Conservation (phyloP, 2,888 invertebrate species). For the Andrena marginata region DNA sequence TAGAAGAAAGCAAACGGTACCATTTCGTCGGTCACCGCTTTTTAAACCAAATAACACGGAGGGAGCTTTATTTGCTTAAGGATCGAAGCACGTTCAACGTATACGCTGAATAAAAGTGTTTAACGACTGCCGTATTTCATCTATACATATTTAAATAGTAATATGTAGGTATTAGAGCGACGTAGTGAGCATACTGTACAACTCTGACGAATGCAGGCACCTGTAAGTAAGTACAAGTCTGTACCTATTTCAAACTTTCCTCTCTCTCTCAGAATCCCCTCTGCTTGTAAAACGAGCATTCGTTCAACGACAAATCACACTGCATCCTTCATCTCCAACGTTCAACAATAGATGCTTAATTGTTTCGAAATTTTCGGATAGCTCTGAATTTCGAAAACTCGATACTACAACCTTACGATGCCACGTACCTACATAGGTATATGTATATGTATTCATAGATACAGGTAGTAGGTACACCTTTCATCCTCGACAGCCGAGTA, state of each 20-base stretch:
- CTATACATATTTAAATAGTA: neutral
- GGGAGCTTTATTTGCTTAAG: slow-evolving; percentile 75
- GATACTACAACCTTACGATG: neutral
- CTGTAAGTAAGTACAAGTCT: no score
- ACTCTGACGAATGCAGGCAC: no score
- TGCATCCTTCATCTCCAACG: no score
- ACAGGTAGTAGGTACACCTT: slow-evolving; percentile 39
- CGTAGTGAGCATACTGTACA: neutral
- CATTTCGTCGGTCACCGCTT: slow-evolving; percentile 52
- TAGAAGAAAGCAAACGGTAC: slow-evolving; percentile 62
- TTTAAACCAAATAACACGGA: slow-evolving; percentile 73
- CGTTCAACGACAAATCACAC: no score
- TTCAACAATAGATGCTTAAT: no score
- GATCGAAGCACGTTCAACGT: slow-evolving; percentile 74
- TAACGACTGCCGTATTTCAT: slow-evolving; percentile 37
- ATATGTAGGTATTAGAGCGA: neutral
- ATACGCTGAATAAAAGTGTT: slow-evolving; percentile 55
- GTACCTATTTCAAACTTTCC: no score
- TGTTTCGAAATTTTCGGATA: no score
- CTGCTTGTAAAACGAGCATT: no score
- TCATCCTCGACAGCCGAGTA: slow-evolving; percentile 56
- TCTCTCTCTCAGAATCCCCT: no score
- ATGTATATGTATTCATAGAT: neutral
- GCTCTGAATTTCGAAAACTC: no score
- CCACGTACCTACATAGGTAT: neutral